Evolutionary conservation across 2,888 invertebrate species (phyloP).

Genomic region (Lithophane semibrunnea): DNA sequence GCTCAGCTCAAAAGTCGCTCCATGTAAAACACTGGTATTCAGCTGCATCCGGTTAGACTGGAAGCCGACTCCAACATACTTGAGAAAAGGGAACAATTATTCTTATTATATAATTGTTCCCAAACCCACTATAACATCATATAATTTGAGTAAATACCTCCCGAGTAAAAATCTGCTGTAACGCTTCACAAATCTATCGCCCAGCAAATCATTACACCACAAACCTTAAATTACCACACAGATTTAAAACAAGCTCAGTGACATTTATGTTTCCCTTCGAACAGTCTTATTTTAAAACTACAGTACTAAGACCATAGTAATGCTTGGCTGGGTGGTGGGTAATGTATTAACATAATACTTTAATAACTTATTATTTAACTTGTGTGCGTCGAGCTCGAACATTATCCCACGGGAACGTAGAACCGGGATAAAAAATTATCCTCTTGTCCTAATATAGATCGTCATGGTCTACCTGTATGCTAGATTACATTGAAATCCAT

Average conservation of each 20-base stretch:
- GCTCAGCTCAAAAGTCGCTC: no score
- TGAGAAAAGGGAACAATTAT: no score
- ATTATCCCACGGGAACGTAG: no score
- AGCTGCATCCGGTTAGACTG: no score
- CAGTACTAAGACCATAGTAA: constrained; percentile 45
- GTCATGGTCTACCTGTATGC: neutral
- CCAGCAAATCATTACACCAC: constrained; percentile 8
- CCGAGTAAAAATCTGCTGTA: no score
- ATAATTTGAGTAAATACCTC: no score
- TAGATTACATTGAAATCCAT: neutral
- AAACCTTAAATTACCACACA: constrained; percentile 1
- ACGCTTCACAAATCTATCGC: constrained; percentile 5
- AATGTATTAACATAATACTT: constrained; percentile 61
- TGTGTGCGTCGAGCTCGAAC: no score
- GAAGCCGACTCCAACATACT: no score
- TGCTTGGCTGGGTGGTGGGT: constrained; percentile 69
- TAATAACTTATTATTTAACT: neutral
- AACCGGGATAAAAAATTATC: no score
- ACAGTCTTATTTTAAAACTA: constrained; percentile 9
- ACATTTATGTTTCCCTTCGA: constrained; percentile 64
- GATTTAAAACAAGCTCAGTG: constrained; percentile 25
- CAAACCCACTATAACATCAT: no score
- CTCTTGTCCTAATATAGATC: neutral
- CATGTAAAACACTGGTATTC: no score
- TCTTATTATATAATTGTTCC: no score